These are phyloP conservation scores for Hydrolagus affinis DNA, from an alignment of 2,113 vertebrate genomes.

Conservation along the genomic window DNA sequence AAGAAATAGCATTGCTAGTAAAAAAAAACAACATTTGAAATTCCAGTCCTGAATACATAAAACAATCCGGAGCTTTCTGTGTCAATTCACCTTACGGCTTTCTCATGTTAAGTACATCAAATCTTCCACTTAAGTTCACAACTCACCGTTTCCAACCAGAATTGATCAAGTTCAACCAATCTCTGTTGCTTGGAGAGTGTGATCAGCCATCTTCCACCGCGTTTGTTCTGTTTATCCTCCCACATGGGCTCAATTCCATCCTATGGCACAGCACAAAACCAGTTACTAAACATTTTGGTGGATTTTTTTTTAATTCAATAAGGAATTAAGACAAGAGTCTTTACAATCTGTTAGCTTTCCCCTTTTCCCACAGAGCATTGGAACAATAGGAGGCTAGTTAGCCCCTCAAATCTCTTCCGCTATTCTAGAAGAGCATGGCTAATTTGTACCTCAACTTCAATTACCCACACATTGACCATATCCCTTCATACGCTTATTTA, in stretches of 20 bases:
- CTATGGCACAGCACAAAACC: constrained; percentile 41
- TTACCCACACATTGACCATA: too few species aligned
- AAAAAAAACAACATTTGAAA: too few species aligned
- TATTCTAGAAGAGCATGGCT: too few species aligned
- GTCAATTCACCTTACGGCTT: too few species aligned
- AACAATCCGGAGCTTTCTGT: too few species aligned
- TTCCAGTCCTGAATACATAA: too few species aligned
- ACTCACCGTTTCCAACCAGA: constrained; percentile 77
- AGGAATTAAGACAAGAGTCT: not conserved
- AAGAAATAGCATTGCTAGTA: too few species aligned
- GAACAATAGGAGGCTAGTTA: too few species aligned
- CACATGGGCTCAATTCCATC: constrained; percentile 80
- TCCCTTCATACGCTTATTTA: too few species aligned
- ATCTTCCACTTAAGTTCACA: accelerated
- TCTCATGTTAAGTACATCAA: not conserved
- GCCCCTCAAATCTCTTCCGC: too few species aligned
- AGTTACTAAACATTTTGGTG: not conserved
- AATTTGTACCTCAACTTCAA: too few species aligned
- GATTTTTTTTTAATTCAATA: not conserved
- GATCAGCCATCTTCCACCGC: constrained; percentile 75
- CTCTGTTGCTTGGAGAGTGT: constrained; percentile 71
- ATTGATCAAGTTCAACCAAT: constrained; percentile 62
- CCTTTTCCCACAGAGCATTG: not conserved
- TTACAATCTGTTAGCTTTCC: not conserved
- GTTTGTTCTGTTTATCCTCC: constrained; percentile 72